Conservation (phyloP, 2,113 vertebrate genomes). For the Thunnus maccoyii region DNA sequence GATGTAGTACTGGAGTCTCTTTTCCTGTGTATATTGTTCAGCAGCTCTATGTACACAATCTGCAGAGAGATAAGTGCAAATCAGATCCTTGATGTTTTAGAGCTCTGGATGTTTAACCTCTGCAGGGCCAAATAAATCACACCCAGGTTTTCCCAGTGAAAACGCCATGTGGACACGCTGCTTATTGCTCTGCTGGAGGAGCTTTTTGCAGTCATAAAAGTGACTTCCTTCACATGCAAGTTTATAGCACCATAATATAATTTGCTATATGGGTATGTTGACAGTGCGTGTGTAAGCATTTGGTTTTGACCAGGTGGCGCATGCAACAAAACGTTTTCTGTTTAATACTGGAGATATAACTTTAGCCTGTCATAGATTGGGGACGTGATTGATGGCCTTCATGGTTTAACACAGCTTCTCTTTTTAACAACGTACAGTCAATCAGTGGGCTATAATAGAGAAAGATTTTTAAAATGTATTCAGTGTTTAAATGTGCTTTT, state of each 20-base stretch:
- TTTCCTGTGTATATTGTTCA: neutral
- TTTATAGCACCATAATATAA: conserved; percentile 74
- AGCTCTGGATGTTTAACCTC: conserved; percentile 58
- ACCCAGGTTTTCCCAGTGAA: conserved; percentile 68
- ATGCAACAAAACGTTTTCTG: conserved; percentile 55
- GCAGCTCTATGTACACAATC: conserved; percentile 57
- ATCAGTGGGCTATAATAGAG: neutral
- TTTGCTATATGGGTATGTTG: conserved; percentile 74
- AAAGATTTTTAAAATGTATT: neutral
- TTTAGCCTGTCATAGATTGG: conserved; percentile 51
- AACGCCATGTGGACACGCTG: conserved; percentile 44
- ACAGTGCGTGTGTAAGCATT: conserved; percentile 68
- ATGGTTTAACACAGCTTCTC: conserved; percentile 52
- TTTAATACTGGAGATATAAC: conserved; percentile 40
- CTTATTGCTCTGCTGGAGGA: conserved; percentile 38
- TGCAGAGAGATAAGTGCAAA: conserved; percentile 68
- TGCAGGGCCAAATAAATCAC: conserved; percentile 76
- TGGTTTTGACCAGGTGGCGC: conserved; percentile 79
- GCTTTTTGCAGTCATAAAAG: conserved; percentile 67
- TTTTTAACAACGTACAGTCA: conserved; percentile 45
- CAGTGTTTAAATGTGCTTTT: neutral
- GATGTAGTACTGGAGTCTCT: conserved; percentile 2
- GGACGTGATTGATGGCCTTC: conserved; percentile 73
- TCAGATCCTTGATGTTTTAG: conserved; percentile 70
- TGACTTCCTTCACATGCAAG: conserved; percentile 76